Conservation (phyloP, 2,113 vertebrate genomes). For the Rynchops niger region DNA sequence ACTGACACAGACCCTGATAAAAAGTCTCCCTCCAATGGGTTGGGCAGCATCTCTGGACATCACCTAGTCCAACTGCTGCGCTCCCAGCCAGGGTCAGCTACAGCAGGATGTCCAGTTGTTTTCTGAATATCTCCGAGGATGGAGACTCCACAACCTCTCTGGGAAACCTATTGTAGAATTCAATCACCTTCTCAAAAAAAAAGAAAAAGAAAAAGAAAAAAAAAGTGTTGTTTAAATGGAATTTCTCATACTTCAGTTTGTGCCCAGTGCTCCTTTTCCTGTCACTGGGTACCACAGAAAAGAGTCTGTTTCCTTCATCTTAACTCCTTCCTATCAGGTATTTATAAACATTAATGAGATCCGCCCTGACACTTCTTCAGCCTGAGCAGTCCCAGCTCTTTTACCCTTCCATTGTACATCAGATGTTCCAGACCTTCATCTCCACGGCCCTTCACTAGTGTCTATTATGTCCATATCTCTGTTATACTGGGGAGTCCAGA, state of each 20-base stretch:
- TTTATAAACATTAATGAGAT: background rate
- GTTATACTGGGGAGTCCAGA: background rate
- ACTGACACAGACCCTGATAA: background rate
- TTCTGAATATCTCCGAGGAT: background rate
- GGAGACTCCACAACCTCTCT: background rate
- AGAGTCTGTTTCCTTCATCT: background rate
- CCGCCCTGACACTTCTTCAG: background rate
- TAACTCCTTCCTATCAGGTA: background rate
- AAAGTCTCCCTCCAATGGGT: background rate
- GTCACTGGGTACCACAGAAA: background rate
- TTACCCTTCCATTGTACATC: background rate
- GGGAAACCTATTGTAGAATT: background rate
- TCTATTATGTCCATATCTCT: background rate
- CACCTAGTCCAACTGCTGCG: background rate
- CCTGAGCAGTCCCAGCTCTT: background rate
- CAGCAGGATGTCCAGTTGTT: background rate
- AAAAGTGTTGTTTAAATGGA: background rate
- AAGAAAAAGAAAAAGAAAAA: background rate
- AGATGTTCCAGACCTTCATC: background rate
- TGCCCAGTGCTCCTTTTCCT: background rate
- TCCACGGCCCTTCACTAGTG: background rate
- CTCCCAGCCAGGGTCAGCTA: background rate
- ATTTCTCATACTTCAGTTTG: background rate
- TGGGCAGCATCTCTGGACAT: background rate
- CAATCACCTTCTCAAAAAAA: background rate